Base-by-base conservation (phyloP, 2,113 vertebrate species). In the Fukomys damarensis region DNA sequence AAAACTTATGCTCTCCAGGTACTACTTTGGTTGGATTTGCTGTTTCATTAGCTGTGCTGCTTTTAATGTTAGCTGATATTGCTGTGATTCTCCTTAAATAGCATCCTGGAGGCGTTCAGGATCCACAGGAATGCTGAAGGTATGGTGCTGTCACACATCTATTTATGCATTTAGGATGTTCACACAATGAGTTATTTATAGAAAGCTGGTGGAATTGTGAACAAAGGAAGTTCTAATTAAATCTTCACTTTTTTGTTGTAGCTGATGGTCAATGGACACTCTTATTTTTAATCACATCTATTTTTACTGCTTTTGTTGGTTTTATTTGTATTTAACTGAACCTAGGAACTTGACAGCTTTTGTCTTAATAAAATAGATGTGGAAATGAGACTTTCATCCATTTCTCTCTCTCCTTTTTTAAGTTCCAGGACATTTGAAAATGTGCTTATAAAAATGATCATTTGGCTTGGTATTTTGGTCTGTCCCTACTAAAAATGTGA, bases 401-500 rank as follows among this genome's bases (percentile, higher is more conserved):
- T 85, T 87, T 96, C n/a, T 95, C 22, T 77, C 82, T 43, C 35
- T 72, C 43, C 76, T 30, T 59, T 54, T 46, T n/a, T 46, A 84
- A 94, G 77, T 97, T 92, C 93, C 52, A 97, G 95, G 89, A 96
- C 88, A 83, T 79, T 97, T 49, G 38, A 95, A 97, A 91, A 92
- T 97, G 87, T 86, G 85, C 96, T 97, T 97, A 94, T 97, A 97
- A 96, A 96, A 96, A 96, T 89, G 96, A 97, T 95, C 97, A 83
- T 97, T 97, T 98, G 97, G 97, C 97, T 97, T 97, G 90, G 95
- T 96, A 93, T 96, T 98, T 97, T 91, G 97, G 96, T 97, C 97
- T 95, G 14, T 97, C 97, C 95, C 77, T 93, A 97, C 93, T 97
- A 95, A 97, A 97, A 97, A 98, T 93, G 97, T 97, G 97, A 97